phyloP scores from a whole-genome alignment of 2,888 invertebrate species.

The Apocheima hispidaria region DNA sequence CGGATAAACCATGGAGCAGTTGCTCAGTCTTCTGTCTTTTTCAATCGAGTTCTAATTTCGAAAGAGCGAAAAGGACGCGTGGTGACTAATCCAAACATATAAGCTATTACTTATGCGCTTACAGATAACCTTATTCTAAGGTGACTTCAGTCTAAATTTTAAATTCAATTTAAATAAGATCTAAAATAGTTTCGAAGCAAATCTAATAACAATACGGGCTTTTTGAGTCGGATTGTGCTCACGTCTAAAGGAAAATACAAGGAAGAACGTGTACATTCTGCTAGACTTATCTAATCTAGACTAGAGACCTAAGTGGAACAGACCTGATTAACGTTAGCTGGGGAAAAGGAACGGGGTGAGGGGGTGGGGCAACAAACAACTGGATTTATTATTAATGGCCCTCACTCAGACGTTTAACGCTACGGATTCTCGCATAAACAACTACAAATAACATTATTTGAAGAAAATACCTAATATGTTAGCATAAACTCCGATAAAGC shows the following conservation, averaged over 20 bases:
- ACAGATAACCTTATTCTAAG: no score
- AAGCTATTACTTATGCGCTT: no score
- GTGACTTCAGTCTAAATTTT: constrained; percentile 34
- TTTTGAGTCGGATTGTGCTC: constrained; percentile 60
- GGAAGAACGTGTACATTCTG: constrained; percentile 57
- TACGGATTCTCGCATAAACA: constrained; percentile 70
- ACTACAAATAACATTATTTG: constrained; percentile 51
- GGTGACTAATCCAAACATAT: not conserved
- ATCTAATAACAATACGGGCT: constrained; percentile 65
- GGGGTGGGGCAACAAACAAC: constrained; percentile 68
- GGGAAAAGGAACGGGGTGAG: constrained; percentile 41
- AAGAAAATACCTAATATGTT: constrained; percentile 40
- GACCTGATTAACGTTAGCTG: constrained; percentile 76
- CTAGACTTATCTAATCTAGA: constrained; percentile 69
- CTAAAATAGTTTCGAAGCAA: constrained; percentile 55
- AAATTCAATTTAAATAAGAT: constrained; percentile 49
- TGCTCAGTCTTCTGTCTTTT: no score
- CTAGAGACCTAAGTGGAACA: constrained; percentile 69
- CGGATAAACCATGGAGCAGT: no score
- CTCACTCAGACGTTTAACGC: constrained; percentile 70
- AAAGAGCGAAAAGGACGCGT: no score
- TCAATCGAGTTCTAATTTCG: no score
- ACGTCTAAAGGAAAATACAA: constrained; percentile 61
- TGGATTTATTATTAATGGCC: constrained; percentile 80
- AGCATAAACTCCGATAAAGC: constrained; percentile 44